A percentile compares a stretch with the other conserved stretches of the same genome.
These are phyloP conservation scores for Cryptus armator DNA, from an alignment of 2,888 invertebrate species.

Conservation along the genomic window DNA sequence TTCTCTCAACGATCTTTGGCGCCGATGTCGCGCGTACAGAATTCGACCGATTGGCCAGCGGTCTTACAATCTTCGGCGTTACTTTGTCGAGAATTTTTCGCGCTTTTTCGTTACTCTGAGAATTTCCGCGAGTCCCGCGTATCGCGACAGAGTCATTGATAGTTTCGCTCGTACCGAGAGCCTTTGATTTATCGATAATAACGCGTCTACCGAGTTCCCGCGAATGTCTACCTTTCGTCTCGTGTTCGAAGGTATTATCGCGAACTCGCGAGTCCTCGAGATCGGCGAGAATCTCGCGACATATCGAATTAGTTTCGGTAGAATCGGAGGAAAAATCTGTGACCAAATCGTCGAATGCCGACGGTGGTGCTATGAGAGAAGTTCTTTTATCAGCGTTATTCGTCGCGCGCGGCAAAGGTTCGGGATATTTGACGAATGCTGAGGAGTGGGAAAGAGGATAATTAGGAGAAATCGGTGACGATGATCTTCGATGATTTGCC, in stretches of 20 bases:
- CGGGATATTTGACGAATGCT: slow-evolving; percentile 82
- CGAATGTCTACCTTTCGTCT: slow-evolving; percentile 59
- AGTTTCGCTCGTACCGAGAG: slow-evolving; percentile 73
- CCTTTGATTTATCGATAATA: slow-evolving; percentile 80
- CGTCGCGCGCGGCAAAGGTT: slow-evolving; percentile 54
- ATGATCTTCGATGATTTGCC: slow-evolving; percentile 58
- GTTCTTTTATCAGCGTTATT: slow-evolving; percentile 76
- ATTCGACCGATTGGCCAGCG: slow-evolving; percentile 74
- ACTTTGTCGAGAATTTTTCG: slow-evolving; percentile 74
- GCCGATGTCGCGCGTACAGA: slow-evolving; percentile 77
- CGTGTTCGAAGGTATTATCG: slow-evolving; percentile 45
- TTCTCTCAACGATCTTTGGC: slow-evolving; percentile 76
- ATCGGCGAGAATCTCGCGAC: slow-evolving; percentile 73
- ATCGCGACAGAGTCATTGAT: slow-evolving; percentile 55
- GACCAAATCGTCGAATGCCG: slow-evolving; percentile 83
- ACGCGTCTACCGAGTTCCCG: slow-evolving; percentile 77
- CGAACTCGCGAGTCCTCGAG: slow-evolving; percentile 62
- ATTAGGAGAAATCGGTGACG: slow-evolving; percentile 66
- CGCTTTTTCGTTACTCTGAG: slow-evolving; percentile 61
- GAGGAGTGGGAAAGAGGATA: slow-evolving; percentile 82
- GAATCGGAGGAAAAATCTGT: slow-evolving; percentile 81
- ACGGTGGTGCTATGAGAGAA: slow-evolving; percentile 85
- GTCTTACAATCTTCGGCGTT: slow-evolving; percentile 70
- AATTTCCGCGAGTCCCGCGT: slow-evolving; percentile 37
- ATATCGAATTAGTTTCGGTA: slow-evolving; percentile 80